phyloP scores from a whole-genome alignment of 2,888 invertebrate genomes.

The Heliothis peltigera region DNA sequence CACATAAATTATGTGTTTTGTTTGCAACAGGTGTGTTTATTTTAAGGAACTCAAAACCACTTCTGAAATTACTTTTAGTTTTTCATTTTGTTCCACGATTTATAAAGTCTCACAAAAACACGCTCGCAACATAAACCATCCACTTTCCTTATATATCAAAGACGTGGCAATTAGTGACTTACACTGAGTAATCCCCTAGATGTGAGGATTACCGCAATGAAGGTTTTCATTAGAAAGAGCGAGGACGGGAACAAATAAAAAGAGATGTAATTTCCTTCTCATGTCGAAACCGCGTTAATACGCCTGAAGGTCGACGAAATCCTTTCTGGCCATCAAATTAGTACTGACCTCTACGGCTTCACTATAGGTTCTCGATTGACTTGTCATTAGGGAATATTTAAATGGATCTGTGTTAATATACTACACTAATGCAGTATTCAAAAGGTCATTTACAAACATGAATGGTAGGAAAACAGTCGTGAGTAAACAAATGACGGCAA shows the following conservation, averaged over 20 bases:
- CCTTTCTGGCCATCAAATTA: conserved; percentile 77
- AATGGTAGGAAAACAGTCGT: conserved; percentile 24
- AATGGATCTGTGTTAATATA: conserved; percentile 10
- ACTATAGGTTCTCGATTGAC: conserved; percentile 57
- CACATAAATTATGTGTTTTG: background rate
- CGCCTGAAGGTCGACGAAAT: conserved; percentile 73
- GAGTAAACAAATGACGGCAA: conserved; percentile 40
- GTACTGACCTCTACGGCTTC: conserved; percentile 53
- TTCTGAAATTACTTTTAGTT: conserved; percentile 17
- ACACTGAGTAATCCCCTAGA: conserved; percentile 63
- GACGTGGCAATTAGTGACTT: conserved; percentile 64
- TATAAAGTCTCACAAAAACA: background rate
- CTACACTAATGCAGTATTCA: conserved; percentile 15
- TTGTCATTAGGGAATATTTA: conserved; percentile 33
- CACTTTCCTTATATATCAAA: conserved; percentile 51
- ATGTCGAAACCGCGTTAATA: conserved; percentile 78
- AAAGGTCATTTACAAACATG: conserved; percentile 21
- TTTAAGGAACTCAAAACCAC: background rate
- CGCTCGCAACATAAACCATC: conserved; percentile 34
- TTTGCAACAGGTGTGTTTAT: background rate
- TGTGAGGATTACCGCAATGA: conserved; percentile 68
- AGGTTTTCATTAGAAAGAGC: conserved; percentile 77
- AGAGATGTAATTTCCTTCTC: conserved; percentile 78
- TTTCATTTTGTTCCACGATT: conserved; percentile 32
- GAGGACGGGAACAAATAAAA: conserved; percentile 71